phyloP scores from a whole-genome alignment of 2,888 invertebrate genomes.

The Torymus texanus region DNA sequence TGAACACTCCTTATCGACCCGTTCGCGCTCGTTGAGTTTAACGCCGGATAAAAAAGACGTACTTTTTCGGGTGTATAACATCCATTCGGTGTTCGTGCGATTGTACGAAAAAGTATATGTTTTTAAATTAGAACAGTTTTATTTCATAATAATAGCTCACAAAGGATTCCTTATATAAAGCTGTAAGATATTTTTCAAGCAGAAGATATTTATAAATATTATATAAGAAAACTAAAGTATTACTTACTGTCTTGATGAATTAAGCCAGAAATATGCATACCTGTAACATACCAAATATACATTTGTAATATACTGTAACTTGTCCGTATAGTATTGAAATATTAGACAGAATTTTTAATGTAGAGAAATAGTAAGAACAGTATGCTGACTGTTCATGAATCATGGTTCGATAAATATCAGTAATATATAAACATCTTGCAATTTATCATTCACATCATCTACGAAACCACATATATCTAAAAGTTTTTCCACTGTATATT shows the following conservation, averaged over 20 bases:
- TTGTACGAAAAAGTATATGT: background rate
- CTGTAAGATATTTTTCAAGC: background rate
- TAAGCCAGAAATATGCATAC: background rate
- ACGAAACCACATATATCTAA: background rate
- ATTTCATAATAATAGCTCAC: no score
- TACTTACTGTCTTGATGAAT: background rate
- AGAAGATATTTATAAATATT: background rate
- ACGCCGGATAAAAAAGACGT: constrained; percentile 12
- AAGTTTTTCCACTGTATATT: background rate
- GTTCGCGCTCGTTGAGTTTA: constrained; percentile 25
- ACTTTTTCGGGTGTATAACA: background rate
- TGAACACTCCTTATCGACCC: constrained; percentile 30
- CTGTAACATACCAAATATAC: background rate
- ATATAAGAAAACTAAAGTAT: background rate
- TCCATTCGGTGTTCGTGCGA: background rate
- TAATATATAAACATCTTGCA: constrained; percentile 3
- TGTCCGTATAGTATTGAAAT: no score
- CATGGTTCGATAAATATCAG: constrained; percentile 27
- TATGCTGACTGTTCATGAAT: constrained; percentile 17
- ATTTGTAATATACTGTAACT: no score
- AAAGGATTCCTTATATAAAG: no score
- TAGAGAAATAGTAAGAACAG: background rate
- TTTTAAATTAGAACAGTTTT: no score
- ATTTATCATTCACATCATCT: constrained; percentile 29
- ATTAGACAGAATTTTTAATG: no score